Percentiles rank a stretch among this genome's conserved stretches.
phyloP scores from a whole-genome alignment of 2,113 vertebrate genomes.

The Struthio camelus region DNA sequence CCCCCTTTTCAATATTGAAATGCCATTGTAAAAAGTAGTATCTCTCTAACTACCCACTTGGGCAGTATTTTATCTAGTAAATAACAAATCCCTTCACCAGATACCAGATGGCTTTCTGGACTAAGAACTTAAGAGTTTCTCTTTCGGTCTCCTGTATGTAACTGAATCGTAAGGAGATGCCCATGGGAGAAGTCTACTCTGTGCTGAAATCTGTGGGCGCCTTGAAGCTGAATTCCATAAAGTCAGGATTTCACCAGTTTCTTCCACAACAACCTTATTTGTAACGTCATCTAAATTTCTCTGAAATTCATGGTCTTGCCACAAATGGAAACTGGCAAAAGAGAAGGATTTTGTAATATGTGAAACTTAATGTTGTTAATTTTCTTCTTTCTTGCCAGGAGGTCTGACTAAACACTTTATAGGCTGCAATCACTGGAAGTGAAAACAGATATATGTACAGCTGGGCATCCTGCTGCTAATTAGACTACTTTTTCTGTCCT shows the following conservation, averaged over 20 bases:
- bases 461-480: neutral
- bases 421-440: neutral
- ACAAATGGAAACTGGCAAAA: neutral
- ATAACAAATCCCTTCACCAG: neutral
- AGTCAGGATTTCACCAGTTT: neutral
- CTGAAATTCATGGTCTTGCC: neutral
- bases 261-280: neutral
- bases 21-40: neutral
- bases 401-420: neutral
- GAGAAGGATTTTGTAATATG: neutral
- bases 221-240: neutral
- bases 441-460: neutral
- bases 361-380: neutral
- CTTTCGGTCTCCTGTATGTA: neutral
- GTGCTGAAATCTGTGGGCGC: neutral
- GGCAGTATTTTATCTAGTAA: neutral
- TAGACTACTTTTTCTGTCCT: neutral
- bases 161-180: neutral
- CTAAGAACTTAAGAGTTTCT: neutral
- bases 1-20: neutral
- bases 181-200: neutral
- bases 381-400: neutral
- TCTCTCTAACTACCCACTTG: neutral
- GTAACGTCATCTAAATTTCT: neutral
- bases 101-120: neutral